Evolutionary conservation across 1,140 invertebrate genomes (phyloP), one percentile per base, ranked within the genome.

Genomic region (Zaprionus taronus): DNA sequence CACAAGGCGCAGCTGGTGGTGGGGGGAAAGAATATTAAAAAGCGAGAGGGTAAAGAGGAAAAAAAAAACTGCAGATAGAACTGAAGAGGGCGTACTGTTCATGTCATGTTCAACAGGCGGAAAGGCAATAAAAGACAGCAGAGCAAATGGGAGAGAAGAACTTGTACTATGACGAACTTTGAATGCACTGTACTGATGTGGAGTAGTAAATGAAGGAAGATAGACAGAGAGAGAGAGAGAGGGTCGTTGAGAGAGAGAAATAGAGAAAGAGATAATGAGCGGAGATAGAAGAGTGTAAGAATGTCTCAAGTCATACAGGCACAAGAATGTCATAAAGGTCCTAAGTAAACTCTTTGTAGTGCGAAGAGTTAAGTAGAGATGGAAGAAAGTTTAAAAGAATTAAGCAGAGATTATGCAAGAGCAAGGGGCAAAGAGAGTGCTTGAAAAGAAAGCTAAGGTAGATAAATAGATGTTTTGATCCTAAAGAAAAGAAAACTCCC

Each of bases 41-140:
- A 49, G 9, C 1, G 56, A 47, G 24, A 28, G 47, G n/a, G 38
- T 31, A 53, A 9, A 51, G n/a, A 63, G 5, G n/a, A 11, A 15
- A 14, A 57, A 14, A 57, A 15, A n/a, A 12, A 55, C 44, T 49
- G 17, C n/a, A 64, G 31, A 36, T 62, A 74, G 63, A 34, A 9
- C 3, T 3, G 31, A 24, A 28, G 38, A 36, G 44, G 60, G 41
- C 22, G 49, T 41, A 69, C 41, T 55, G 55, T 83, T 65, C 68
- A 53, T 80, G 77, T 80, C 80, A 80, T 72, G 80, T 78, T 80
- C 73, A 80, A 71, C 71, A 83, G 77, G 51, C 57, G 47, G 11
- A 76, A 62, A 36, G 31, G 41, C 28, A 20, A 76, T 36, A 51
- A 64, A 38, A 17, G 20, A 15, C 22, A 56, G 15, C 41, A 22